Base-by-base conservation (phyloP, 2,113 vertebrate genomes). In the Grammomys dolichurus region DNA sequence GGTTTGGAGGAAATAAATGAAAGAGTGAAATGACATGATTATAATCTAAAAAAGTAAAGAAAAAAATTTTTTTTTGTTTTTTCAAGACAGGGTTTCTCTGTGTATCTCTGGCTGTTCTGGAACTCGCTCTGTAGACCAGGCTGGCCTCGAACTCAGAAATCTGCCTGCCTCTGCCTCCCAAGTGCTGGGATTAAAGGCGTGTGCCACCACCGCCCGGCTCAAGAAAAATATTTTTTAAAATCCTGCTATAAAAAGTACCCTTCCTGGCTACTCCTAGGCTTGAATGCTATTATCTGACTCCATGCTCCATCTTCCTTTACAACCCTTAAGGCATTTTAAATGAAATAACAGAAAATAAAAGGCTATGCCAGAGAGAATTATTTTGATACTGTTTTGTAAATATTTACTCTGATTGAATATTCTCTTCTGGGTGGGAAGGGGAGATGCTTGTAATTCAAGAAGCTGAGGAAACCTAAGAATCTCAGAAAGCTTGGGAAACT, bases 281-380 rank as follows among this genome's bases (percentile, higher is more conserved):
- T 93, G 72, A 8, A 10, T 48, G 33, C 56, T 67, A 48, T 28
- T 26, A 51, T 67, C 58, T 87, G 73, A 86, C n/a, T 36, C n/a
- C 36, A 90, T 69, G 43, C 26, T 75, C 26, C 28, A 3, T 51
- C 72, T 93, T 90, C 92, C 54, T 86, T 91, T 77, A 80, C 65
- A 77, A 91, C 51, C n/a, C 91, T 84, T 43, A 91, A 97, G 76
- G 63, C 51, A 85, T 82, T 96, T 40, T 84, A 87, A 91, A 84
- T 89, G 78, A 31, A 33, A 84, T 73, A 78, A 82, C 24, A 43
- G 26, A 85, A 85, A 93, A 91, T 91, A 86, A 88, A 93, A 93
- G 58, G 78, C 60, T 92, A 40, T 48, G 58, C 0, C 54, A 80
- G 46, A 85, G 54, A 70, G 31, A 24, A 54, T 94, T 95, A 28